These are phyloP conservation scores for Mirounga angustirostris DNA, from an alignment of 2,113 vertebrate species.

Conservation along the genomic window DNA sequence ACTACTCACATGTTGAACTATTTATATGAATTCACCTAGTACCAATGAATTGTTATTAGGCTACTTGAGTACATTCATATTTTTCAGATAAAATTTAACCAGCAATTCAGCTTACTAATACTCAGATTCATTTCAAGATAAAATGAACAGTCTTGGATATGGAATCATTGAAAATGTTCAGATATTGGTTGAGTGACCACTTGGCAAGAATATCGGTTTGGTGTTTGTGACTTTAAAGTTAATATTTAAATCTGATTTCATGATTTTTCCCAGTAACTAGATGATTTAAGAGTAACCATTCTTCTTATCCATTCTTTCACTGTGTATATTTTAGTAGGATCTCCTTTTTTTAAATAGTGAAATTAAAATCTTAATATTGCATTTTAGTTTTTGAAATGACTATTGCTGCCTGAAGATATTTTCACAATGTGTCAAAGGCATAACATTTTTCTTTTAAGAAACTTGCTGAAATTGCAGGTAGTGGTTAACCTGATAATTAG, in stretches of 20 bases:
- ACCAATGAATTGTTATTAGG: not conserved
- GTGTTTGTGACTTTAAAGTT: not conserved
- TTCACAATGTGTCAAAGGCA: not conserved
- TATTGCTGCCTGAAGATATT: not conserved
- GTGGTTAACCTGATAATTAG: not conserved
- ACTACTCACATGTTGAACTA: not conserved
- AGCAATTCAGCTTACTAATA: not conserved
- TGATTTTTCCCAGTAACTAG: not conserved
- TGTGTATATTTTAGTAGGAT: not conserved
- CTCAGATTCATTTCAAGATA: not conserved
- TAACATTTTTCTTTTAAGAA: not conserved
- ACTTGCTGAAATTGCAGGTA: not conserved
- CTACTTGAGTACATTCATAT: not conserved
- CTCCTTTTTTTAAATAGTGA: not conserved
- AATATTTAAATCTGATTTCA: not conserved
- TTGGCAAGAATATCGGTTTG: not conserved
- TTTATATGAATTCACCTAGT: not conserved
- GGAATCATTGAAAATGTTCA: not conserved
- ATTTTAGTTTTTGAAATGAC: not conserved
- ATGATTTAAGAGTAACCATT: not conserved
- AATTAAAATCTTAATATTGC: not conserved
- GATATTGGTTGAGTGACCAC: not conserved
- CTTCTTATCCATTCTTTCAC: not conserved
- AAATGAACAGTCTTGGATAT: not conserved
- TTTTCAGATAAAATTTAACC: not conserved